phyloP scores from a whole-genome alignment of 2,888 invertebrate genomes.

The Emmelina monodactyla region DNA sequence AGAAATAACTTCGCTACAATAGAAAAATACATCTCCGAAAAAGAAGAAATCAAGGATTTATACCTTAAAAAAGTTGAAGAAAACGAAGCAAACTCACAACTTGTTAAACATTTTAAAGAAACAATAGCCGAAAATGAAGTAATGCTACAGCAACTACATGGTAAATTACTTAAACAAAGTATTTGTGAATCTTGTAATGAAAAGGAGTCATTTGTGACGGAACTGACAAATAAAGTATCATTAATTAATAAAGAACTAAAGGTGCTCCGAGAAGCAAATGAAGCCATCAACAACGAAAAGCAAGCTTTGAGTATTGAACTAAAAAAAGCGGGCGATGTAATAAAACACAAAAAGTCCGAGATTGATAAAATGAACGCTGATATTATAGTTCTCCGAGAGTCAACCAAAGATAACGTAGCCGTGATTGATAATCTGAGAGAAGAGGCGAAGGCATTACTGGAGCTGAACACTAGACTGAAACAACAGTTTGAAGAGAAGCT shows the following conservation, averaged over 20 bases:
- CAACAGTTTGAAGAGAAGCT: constrained; percentile 38
- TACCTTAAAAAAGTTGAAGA: constrained; percentile 29
- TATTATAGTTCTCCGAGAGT: constrained; percentile 33
- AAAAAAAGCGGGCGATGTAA: constrained; percentile 33
- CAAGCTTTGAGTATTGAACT: constrained; percentile 32
- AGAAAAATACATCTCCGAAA: constrained; percentile 18
- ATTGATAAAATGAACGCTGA: constrained; percentile 42
- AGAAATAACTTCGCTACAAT: constrained; percentile 24
- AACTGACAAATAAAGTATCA: constrained; percentile 23
- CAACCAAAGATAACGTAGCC: constrained; percentile 31
- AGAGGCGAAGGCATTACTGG: constrained; percentile 33
- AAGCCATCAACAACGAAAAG: constrained; percentile 33
- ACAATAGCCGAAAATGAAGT: constrained; percentile 25
- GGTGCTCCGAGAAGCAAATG: constrained; percentile 30
- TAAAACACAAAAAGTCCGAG: constrained; percentile 33
- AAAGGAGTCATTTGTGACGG: constrained; percentile 4
- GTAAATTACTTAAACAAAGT: constrained; percentile 14
- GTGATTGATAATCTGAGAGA: constrained; percentile 34
- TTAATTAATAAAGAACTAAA: constrained; percentile 25
- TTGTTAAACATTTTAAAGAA: constrained; percentile 27
- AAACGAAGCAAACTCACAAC: constrained; percentile 22
- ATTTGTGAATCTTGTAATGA: background rate
- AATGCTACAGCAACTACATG: constrained; percentile 21
- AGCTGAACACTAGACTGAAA: constrained; percentile 32
- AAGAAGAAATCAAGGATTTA: constrained; percentile 25